Evolutionary conservation across 2,888 invertebrate species (phyloP).

Genomic region (Sisyra nigra): DNA sequence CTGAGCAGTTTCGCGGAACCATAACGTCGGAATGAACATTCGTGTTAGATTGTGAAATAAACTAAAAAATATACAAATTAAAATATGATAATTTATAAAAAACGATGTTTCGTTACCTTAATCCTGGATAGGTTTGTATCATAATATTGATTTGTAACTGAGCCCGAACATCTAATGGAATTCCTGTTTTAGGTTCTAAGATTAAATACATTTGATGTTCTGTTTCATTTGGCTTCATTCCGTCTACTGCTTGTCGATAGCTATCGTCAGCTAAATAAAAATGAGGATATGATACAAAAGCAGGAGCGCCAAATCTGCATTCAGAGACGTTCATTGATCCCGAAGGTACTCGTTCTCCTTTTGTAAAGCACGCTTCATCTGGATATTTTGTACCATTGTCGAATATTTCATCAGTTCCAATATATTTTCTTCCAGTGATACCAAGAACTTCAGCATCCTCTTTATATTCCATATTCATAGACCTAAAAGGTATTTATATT

Average conservation of each 20-base stretch:
- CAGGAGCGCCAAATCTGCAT: conserved; percentile 69
- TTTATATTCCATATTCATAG: conserved; percentile 23
- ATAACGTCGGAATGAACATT: conserved; percentile 53
- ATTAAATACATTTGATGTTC: conserved; percentile 48
- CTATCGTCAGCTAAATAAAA: conserved; percentile 56
- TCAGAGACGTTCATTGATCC: conserved; percentile 57
- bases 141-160: conserved; percentile 63
- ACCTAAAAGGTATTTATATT: conserved; percentile 19
- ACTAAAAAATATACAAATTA: conserved; percentile 23
- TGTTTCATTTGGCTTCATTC: conserved; percentile 45
- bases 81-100: background rate
- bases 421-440: conserved; percentile 34
- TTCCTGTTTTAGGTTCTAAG: conserved; percentile 60
- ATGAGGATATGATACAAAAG: conserved; percentile 67
- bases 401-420: conserved; percentile 44
- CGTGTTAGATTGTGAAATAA: conserved; percentile 35
- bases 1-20: conserved; percentile 54
- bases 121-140: conserved; percentile 31
- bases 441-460: conserved; percentile 26
- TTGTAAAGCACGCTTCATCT: conserved; percentile 52
- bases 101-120: conserved; percentile 26
- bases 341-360: conserved; percentile 26
- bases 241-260: conserved; percentile 44
- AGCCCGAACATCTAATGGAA: conserved; percentile 58
- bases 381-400: conserved; percentile 51